Percentiles rank a stretch among this genome's conserved stretches.
Evolutionary conservation across 2,888 invertebrate genomes (phyloP).

Genomic region (Pyrrhia umbra): DNA sequence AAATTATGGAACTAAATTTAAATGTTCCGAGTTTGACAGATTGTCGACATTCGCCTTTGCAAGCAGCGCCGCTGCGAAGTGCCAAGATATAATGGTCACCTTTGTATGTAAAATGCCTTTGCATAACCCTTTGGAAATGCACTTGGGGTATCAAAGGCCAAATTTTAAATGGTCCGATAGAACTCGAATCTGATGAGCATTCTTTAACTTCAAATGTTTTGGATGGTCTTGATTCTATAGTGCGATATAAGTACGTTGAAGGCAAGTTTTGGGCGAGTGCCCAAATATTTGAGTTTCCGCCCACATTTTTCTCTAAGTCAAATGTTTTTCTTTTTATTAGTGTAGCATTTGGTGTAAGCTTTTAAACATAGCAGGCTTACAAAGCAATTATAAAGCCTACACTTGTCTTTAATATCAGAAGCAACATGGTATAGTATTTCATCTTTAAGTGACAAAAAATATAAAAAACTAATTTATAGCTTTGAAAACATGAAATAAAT

Average conservation of each 20-base stretch:
- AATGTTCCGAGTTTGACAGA: conserved; percentile 44
- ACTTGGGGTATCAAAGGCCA: conserved; percentile 56
- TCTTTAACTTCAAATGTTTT: conserved; percentile 40
- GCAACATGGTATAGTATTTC: neutral
- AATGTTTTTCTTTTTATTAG: conserved; percentile 1
- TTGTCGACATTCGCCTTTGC: conserved; percentile 31
- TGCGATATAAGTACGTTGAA: neutral
- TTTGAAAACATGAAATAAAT: conserved; percentile 6
- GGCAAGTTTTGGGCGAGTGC: conserved; percentile 34
- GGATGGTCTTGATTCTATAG: conserved; percentile 29
- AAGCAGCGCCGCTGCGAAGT: conserved; percentile 12
- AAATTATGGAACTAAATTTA: conserved; percentile 52
- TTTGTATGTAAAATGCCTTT: conserved; percentile 70
- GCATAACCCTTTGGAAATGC: conserved; percentile 62
- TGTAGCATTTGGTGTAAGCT: conserved; percentile 18
- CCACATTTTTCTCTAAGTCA: conserved; percentile 26
- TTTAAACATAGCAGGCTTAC: conserved; percentile 17
- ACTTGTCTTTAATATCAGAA: neutral
- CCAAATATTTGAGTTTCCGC: conserved; percentile 32
- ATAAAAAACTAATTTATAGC: neutral
- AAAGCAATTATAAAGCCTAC: neutral
- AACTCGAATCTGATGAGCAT: conserved; percentile 51
- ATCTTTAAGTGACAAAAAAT: neutral
- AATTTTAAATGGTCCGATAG: conserved; percentile 52
- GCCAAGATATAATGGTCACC: conserved; percentile 25